Evolutionary conservation across 2,888 invertebrate species (phyloP), one percentile per base, ranked within the genome.

Genomic region (Heliconius hortense): DNA sequence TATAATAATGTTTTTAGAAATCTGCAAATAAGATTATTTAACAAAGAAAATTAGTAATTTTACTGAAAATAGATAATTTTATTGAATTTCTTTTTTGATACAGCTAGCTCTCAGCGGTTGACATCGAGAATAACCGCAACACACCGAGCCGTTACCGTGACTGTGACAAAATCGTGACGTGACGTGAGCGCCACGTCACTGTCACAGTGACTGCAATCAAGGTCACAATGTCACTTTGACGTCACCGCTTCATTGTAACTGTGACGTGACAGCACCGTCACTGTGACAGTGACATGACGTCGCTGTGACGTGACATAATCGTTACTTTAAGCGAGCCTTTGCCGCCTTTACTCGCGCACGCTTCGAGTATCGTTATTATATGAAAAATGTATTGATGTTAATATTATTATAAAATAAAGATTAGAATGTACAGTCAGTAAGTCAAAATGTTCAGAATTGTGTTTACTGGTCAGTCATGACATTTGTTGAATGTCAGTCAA

Each of bases 111-210:
- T 75, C 73, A 76, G 77, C 77, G 76, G 74, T 76, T 75, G 75
- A 74, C 66, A 75, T 73, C 68, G 75, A 73, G 72, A 62, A 73
- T 75, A 72, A 75, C 79, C 74, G 63, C 76, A 56, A 60, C 48
- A 69, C 76, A 63, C 67, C 73, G 77, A 68, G 75, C 72, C 75
- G 86, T 95, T 95, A 82, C 77, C 80, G 82, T 80, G 74, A 70
- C 76, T 77, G 77, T 74, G 67, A 77, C 77, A 77, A 72, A 75
- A 73, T 64, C 77, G 77, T 79, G 76, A 68, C 53, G 53, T 68
- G 68, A 72, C 70, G 69, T 72, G 67, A 62, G 60, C 68, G 73
- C 68, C 72, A 59, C 69, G 75, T 73, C n/a, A 60, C 26, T 60
- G 60, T 26, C 60, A 60, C 26, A 26, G 15, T 26, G 60, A 60